Evolutionary conservation across 2,888 invertebrate species (phyloP), one percentile per base, ranked within the genome.

Genomic region (Keiferia lycopersicella): DNA sequence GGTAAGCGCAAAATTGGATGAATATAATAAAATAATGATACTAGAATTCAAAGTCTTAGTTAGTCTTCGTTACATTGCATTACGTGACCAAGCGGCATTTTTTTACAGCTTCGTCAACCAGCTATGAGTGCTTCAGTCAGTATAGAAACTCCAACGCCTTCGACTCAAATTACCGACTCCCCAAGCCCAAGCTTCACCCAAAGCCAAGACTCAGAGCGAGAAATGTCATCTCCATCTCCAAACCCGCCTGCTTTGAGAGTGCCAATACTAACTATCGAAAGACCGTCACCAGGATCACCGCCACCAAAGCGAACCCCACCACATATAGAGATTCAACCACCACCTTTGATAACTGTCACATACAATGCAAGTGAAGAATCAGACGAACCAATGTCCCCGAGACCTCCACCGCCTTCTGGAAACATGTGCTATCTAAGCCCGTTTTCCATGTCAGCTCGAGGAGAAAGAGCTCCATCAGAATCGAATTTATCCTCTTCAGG

Each of bases 401-500:
- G 94, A 56, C 91, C 92, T 0, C 93, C 92, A 22, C 91, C 88
- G 34, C 92, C 89, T 11, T 91, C 90, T 3, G 86, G 86, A 26
- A 92, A 92, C 39, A 95, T 96, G 95, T 94, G 95, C 72, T 96
- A 96, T 77, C 83, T 96, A 16, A 96, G 95, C 80, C 96, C 96
- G 0, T 96, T 96, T 80, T 94, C 95, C 0, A 95, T 95, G 93
- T 94, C 94, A 56, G 93, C 93, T 0, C 88, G 95, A 69, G 94
- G 94, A 14, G 95, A 96, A 75, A 93, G 96, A 71, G 95, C 95
- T 1, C 95, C 96, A 14, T 96, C 96, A 0, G 96, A 96, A 86
- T 96, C 96, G 1, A 96, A 96, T 82, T 88, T 96, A 50, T 96
- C 96, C 68, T 96, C 96, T 10, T 96, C 96, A 0, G 96, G 96